Conservation (phyloP, 35 echinoderm and acorn worm genomes). For the Lytechinus pictus region DNA sequence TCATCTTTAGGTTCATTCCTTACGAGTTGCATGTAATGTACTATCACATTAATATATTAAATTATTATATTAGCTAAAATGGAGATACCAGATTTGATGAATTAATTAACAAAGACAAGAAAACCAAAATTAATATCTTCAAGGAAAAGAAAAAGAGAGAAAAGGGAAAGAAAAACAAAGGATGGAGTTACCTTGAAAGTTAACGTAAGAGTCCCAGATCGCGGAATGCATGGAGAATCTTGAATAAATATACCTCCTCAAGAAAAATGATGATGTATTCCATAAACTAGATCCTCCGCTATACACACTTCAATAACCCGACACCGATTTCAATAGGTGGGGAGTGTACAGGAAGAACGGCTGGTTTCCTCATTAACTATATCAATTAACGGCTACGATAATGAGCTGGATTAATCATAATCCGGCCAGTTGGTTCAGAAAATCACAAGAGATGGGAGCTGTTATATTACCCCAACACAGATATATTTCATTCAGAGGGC, state of each 20-base stretch:
- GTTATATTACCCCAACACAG: neutral
- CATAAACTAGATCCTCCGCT: neutral
- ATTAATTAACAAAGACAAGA: neutral
- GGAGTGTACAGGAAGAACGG: neutral
- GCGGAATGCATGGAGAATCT: neutral
- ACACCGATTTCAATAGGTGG: neutral
- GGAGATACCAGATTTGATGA: neutral
- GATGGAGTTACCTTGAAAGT: slow-evolving; percentile 6
- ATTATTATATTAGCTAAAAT: neutral
- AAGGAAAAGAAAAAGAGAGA: neutral
- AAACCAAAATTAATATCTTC: neutral
- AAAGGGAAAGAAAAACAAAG: neutral
- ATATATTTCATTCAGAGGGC: neutral
- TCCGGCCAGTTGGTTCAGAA: neutral
- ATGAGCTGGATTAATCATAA: neutral
- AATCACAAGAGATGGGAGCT: neutral
- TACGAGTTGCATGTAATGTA: neutral
- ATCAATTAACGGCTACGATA: neutral
- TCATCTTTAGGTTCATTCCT: neutral
- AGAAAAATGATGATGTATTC: neutral
- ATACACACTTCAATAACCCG: neutral
- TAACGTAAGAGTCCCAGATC: neutral
- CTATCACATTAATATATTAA: neutral
- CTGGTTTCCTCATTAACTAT: neutral
- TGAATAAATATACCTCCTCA: neutral